Evolutionary conservation across 2,797 vertebrate genomes (phyloP), one percentile per base, ranked within the genome.

Genomic region (Cheirogaleus major): DNA sequence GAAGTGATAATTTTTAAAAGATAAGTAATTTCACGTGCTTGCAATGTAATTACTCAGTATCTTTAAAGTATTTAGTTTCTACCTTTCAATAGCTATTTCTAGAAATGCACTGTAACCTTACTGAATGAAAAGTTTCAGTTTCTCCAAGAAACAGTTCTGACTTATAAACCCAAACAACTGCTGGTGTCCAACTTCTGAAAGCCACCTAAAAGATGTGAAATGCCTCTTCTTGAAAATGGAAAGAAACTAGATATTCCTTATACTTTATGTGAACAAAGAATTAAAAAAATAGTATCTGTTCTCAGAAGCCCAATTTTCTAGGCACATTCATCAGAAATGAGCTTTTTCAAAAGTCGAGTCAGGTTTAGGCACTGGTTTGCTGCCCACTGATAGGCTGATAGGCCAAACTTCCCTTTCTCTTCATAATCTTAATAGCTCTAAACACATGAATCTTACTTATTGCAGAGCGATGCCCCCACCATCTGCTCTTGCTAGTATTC

Each of bases 401-500:
- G 78, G 48, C 52, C 45, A 13, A 43, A n/a, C 79, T 83, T 70
- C 9, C 63, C 79, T 79, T 76, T 70, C 79, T 94, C 52, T 30
- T 13, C 15, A 72, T 59, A 61, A 69, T 76, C 45, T 63, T 75
- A 84, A 76, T 4, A 78, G 79, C 48, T 61, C 81, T 22, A 27
- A 79, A 92, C 83, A 89, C 85, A 84, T 70, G 50, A 25, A 84
- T 88, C 89, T 91, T 91, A 94, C 70, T 95, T 90, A 90, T 43
- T 79, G 84, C 92, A 73, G 52, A 76, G 63, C 85, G 76, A 69
- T 17, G 89, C 80, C 52, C 88, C 82, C 35, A 85, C 92, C 93
- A 65, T 83, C 97, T 73, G 95, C 65, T 95, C 89, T 43, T 80
- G 61, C 67, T 63, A 73, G 65, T 48, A 87, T 83, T 50, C 45